Conservation (phyloP, 37 sponge, comb jelly and placozoan genomes). For the Ianthella basta region DNA sequence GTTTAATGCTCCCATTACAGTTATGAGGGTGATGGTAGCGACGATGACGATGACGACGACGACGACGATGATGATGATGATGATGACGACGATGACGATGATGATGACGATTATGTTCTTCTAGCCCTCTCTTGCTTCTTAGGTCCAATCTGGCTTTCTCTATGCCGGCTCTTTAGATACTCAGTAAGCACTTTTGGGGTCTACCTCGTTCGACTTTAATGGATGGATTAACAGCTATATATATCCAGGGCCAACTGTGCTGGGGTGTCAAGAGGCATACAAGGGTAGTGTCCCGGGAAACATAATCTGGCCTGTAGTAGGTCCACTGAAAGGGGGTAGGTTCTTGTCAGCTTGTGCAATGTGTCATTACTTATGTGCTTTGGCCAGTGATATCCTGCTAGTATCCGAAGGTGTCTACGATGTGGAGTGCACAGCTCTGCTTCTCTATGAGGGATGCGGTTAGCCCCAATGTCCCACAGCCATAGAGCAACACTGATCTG, state of each 20-base stretch:
- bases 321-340: slow-evolving; percentile 13
- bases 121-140: no score
- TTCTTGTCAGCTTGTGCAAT: background rate
- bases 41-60: no score
- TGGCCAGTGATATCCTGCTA: slow-evolving; percentile 26
- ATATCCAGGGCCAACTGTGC: slow-evolving; percentile 19
- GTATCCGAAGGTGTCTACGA: background rate
- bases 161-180: no score
- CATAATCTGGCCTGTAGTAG: slow-evolving; percentile 11
- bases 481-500: background rate
- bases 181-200: no score
- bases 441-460: slow-evolving; percentile 18
- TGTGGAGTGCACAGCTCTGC: slow-evolving; percentile 12
- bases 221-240: background rate
- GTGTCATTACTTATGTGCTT: slow-evolving; percentile 9
- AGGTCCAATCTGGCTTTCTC: no score
- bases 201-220: no score
- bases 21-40: no score
- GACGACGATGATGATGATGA: no score
- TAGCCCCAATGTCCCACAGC: slow-evolving; percentile 22
- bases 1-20: no score
- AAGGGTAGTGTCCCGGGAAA: slow-evolving; percentile 3
- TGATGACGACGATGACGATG: no score
- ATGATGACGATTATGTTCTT: no score
- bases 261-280: background rate